Evolutionary conservation across 2,113 vertebrate genomes (phyloP).

Genomic region (Ailuropoda melanoleuca): DNA sequence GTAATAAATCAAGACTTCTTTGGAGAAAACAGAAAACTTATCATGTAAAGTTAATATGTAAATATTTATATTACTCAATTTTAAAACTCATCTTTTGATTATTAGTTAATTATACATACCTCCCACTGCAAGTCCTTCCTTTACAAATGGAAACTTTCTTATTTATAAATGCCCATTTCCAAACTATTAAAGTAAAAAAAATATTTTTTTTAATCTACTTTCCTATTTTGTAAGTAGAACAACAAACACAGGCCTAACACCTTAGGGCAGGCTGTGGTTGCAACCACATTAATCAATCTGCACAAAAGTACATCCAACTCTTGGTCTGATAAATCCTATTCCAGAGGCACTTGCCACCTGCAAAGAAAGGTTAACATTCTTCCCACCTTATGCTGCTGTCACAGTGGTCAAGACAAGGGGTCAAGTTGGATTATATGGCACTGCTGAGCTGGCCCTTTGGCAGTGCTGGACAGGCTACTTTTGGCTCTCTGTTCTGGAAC

Average conservation of each 20-base stretch:
- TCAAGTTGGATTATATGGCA: neutral
- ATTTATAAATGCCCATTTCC: neutral
- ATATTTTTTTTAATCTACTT: neutral
- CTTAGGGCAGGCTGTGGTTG: neutral
- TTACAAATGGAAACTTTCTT: neutral
- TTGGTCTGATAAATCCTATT: neutral
- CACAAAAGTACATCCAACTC: neutral
- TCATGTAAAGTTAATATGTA: neutral
- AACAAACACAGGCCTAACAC: neutral
- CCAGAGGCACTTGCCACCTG: neutral
- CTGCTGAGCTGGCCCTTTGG: fast-evolving
- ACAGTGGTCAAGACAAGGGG: neutral
- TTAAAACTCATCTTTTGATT: neutral
- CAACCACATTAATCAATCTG: neutral
- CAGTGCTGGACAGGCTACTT: neutral
- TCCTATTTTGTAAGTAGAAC: neutral
- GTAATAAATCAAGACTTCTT: neutral
- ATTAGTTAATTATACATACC: neutral
- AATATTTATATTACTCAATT: neutral
- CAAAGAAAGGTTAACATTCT: neutral
- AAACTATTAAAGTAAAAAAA: neutral
- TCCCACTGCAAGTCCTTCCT: neutral
- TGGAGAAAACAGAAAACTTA: neutral
- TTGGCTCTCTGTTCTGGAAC: neutral
- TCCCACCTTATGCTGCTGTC: fast-evolving